Evolutionary conservation across 2,797 vertebrate genomes (phyloP).

Genomic region (Limnodromus scolopaceus): DNA sequence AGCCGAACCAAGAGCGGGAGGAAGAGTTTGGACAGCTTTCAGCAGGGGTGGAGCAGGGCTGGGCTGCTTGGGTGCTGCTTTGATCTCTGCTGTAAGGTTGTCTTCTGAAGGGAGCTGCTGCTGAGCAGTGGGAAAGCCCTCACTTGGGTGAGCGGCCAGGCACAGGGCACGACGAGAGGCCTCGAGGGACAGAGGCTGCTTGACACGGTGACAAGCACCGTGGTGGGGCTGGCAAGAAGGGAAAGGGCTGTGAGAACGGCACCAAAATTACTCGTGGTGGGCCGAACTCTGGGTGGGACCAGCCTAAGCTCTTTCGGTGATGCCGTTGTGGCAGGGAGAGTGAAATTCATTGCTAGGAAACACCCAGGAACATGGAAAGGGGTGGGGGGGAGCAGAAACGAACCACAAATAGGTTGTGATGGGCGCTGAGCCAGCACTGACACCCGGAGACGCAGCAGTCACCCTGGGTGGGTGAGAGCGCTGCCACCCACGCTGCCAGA

Average conservation of each 20-base stretch:
- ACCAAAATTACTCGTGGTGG: neutral
- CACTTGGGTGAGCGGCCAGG: neutral
- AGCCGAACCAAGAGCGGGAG: neutral
- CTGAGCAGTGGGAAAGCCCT: neutral
- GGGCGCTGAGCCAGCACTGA: neutral
- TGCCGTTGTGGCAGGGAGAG: neutral
- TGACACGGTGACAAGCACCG: accelerated
- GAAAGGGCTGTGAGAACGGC: accelerated
- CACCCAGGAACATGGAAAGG: neutral
- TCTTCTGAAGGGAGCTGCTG: neutral
- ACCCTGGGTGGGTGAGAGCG: neutral
- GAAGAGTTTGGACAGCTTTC: neutral
- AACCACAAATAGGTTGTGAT: neutral
- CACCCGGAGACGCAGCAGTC: neutral
- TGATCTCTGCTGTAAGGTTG: neutral
- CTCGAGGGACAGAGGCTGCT: neutral
- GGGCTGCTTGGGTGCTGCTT: neutral
- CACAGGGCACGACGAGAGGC: accelerated
- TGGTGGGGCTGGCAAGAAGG: neutral
- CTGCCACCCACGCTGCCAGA: neutral
- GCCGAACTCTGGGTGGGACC: neutral
- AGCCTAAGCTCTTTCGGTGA: neutral
- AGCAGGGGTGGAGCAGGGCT: neutral
- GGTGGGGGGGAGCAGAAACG: too few species aligned
- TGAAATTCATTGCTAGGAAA: neutral